Base-by-base conservation (phyloP, 2,888 invertebrate species). In the Drosophila austrosaltans region DNA sequence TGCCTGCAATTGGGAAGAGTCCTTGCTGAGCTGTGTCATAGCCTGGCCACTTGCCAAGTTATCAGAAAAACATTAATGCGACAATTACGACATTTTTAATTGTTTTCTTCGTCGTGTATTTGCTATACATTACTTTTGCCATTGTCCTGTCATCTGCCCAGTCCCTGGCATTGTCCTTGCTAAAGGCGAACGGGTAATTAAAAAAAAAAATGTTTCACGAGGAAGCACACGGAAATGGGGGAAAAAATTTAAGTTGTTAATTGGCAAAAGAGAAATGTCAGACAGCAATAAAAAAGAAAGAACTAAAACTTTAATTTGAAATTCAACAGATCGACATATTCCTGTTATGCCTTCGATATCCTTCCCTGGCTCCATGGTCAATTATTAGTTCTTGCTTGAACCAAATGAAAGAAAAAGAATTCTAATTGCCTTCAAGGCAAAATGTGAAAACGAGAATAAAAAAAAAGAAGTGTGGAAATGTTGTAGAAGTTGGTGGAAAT, bases 51-150 rank as follows among this genome's bases (percentile, higher is more conserved):
- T n/a, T 40, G 60, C 69, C 78, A 66, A 74, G 74, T 87, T 89
- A 86, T 86, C 90, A 87, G 89, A 89, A 89, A 86, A 79, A 87
- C 85, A 86, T 86, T 86, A 86, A 86, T 72, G 85, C 87, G 87
- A 83, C 89, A 86, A 86, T 86, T 89, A 86, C 85, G 89, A 89
- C 87, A 81, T 68, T 86, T 86, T 86, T 86, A 86, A 86, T 86
- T 86, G 90, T 87, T 87, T 87, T 57, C 87, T 75, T 79, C 83
- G 87, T 82, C 78, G 64, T 63, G 64, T 63, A 76, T 79, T 75
- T 57, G 69, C 66, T 65, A 36, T 65, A 48, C 48, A 72, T 70
- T 69, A 60, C 58, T 71, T 12, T 25, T 72, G 78, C 68, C 70
- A 69, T 77, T 75, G 65, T 78, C 36, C 72, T 74, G 72, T 78